Base-by-base conservation (phyloP, 2,113 vertebrate species). In the human (Homo sapiens) region DNA sequence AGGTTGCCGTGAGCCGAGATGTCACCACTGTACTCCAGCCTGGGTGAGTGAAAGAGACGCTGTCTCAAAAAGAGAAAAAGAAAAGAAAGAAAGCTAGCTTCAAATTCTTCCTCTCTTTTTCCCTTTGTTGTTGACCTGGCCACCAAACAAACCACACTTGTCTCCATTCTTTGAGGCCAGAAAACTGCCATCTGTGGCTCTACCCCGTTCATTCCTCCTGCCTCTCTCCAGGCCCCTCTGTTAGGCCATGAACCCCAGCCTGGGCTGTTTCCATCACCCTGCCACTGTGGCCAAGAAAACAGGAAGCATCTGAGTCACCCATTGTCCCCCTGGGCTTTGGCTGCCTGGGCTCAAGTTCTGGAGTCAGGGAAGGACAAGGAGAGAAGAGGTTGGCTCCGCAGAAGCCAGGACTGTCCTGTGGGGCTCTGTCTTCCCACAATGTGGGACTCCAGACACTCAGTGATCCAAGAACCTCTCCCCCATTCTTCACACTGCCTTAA, bases 231-330 rank as follows among this genome's bases (percentile, higher is more conserved):
- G 79, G 73, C 20, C 68, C 84, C 57, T 25, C 38, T 88, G 82
- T 64, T 90, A 98, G 78, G 78, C 82, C 78, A 48, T 30, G 78
- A 94, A 80, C 89, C 81, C 83, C 59, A 55, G 80, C 32, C 76
- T 0, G 0, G 59, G 93, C 92, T 78, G 57, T 86, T 91, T 92
- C 72, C 78, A 96, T 35, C 38, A 32, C 91, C 5, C 43, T 72
- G 52, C 78, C 92, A 57, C 43, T 6, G 48, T 82, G 82, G 93
- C 96, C 94, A 97, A 92, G 97, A 97, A 97, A 98, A 97, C 96
- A 98, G 97, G 97, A 98, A 98, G 94, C n/a, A 25, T 93, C 86
- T 98, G 92, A 97, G 80, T 96, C 97, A 97, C 94, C 57, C 92
- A 0, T 43, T 85, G 79, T 93, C 92, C 94, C 80, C 94, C 75